Percentiles rank a stretch among this genome's conserved stretches.
Conservation (phyloP, 1,140 invertebrate genomes). For the Nixonia krombeini region DNA sequence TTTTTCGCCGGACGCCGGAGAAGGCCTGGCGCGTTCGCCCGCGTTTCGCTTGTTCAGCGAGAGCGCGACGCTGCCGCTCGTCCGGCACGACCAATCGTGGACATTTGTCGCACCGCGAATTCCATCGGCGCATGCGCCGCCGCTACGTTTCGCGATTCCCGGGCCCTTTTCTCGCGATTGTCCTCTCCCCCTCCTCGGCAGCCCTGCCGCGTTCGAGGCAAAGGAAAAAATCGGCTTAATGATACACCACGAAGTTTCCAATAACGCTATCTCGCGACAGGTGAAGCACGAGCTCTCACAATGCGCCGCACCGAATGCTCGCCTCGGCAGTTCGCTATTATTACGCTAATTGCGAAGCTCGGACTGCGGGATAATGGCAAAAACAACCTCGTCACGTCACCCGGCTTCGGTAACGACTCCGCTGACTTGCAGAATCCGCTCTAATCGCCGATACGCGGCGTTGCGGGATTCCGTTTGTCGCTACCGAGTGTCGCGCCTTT, state of each 20-base stretch:
- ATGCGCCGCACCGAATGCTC: conserved; percentile 36
- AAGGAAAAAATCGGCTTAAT: conserved; percentile 23
- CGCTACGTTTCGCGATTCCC: too few species aligned
- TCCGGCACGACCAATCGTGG: neutral
- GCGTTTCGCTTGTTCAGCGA: conserved; percentile 15
- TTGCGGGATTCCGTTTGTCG: conserved; percentile 36
- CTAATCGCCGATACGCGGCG: conserved; percentile 42
- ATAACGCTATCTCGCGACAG: conserved; percentile 35
- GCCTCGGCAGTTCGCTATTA: conserved; percentile 41
- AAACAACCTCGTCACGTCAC: conserved; percentile 43
- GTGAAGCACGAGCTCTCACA: conserved; percentile 42
- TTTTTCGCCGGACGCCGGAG: conserved; percentile 48
- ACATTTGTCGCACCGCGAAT: neutral
- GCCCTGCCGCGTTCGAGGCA: conserved; percentile 4
- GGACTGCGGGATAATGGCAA: conserved; percentile 35
- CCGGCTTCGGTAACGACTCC: conserved; percentile 35
- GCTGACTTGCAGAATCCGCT: conserved; percentile 42
- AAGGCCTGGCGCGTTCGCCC: conserved; percentile 7
- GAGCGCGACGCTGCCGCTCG: neutral
- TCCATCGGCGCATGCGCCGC: too few species aligned
- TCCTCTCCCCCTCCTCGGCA: too few species aligned
- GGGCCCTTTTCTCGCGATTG: too few species aligned
- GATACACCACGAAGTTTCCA: conserved; percentile 20
- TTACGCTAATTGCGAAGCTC: conserved; percentile 43
- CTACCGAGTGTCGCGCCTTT: conserved; percentile 12